Evolutionary conservation across 2,113 vertebrate genomes (phyloP).

Genomic region (Oxyruncus cristatus): DNA sequence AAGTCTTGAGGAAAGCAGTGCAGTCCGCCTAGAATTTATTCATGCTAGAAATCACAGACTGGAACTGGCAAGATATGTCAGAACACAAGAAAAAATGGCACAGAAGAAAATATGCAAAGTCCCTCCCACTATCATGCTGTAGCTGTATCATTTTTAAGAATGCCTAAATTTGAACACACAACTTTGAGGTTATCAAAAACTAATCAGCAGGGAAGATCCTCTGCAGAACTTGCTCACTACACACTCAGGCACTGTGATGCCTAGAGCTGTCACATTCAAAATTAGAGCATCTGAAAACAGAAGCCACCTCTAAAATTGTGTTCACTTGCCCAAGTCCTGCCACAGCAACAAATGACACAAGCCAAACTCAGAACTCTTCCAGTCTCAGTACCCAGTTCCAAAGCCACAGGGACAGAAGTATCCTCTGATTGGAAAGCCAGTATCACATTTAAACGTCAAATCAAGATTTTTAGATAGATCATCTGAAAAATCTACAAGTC

Average conservation of each 20-base stretch:
- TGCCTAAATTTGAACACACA: neutral
- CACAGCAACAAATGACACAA: neutral
- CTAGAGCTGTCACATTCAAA: neutral
- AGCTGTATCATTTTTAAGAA: neutral
- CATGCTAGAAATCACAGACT: neutral
- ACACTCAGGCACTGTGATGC: neutral
- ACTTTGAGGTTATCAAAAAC: neutral
- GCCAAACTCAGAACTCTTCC: neutral
- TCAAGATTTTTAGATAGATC: neutral
- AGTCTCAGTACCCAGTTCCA: neutral
- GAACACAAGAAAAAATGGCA: neutral
- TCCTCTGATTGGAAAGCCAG: accelerated
- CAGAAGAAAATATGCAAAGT: neutral
- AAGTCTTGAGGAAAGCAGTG: neutral
- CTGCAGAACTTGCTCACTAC: neutral
- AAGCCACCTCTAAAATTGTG: neutral
- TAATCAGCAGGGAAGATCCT: neutral
- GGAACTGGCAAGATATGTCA: neutral
- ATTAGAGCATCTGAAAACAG: neutral
- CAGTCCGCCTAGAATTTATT: neutral
- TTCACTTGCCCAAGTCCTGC: neutral
- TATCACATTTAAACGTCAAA: neutral
- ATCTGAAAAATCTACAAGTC: neutral
- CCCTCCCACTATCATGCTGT: neutral
- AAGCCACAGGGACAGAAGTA: neutral